Conservation (phyloP, 2,113 vertebrate species). For the Crotalus helleri region DNA sequence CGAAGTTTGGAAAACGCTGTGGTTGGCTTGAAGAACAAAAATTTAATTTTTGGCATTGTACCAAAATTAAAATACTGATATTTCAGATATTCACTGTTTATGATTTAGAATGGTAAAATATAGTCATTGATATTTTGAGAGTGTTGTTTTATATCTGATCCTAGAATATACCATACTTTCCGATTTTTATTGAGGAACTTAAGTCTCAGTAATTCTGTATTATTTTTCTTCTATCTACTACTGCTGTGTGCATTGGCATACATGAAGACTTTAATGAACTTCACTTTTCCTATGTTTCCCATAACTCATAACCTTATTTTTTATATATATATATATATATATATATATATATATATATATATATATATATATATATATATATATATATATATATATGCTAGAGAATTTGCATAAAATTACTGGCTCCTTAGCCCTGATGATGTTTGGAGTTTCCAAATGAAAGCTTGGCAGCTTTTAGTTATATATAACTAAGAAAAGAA, state of each 20-base stretch:
- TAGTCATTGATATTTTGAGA: neutral
- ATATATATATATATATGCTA: too few relatives aligned
- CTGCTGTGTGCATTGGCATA: neutral
- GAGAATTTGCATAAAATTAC: too few relatives aligned
- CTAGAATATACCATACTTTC: neutral
- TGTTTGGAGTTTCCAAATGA: too few relatives aligned
- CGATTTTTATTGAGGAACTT: neutral
- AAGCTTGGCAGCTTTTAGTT: too few relatives aligned
- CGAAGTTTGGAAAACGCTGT: neutral
- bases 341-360: too few relatives aligned
- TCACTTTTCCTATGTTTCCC: neutral
- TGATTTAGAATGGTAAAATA: neutral
- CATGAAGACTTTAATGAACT: neutral
- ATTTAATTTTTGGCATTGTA: neutral
- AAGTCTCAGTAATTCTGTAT: neutral
- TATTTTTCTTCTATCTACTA: neutral
- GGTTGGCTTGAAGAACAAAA: neutral
- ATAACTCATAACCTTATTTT: neutral
- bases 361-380: too few relatives aligned
- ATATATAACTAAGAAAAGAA: too few relatives aligned
- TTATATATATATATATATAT: too few relatives aligned
- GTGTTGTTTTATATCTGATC: neutral
- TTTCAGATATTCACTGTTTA: neutral
- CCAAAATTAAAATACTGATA: neutral
- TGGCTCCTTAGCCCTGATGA: too few relatives aligned